Evolutionary conservation across 2,113 vertebrate species (phyloP).

Genomic region (Chamaea fasciata): DNA sequence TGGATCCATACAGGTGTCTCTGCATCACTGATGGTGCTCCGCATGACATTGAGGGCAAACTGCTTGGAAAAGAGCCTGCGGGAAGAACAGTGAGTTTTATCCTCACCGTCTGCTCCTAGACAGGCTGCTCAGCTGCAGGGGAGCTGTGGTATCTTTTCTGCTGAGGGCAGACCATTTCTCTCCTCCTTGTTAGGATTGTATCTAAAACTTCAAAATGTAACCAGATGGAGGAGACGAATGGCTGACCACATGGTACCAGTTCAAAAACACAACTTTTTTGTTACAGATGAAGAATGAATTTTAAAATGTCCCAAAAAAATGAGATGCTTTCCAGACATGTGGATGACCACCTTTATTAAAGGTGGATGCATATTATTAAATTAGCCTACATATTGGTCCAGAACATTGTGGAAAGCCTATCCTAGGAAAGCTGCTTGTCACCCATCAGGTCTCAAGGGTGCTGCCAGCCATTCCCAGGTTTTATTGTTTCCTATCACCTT

Average conservation of each 20-base stretch:
- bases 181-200: not conserved
- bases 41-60: not conserved
- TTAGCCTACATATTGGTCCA: not conserved
- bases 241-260: not conserved
- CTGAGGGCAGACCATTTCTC: not conserved
- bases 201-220: not conserved
- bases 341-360: not conserved
- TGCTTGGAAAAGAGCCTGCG: not conserved
- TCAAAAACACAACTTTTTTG: not conserved
- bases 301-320: not conserved
- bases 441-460: not conserved
- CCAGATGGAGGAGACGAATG: not conserved
- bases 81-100: not conserved
- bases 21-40: not conserved
- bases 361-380: not conserved
- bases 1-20: accelerated
- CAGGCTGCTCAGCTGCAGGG: slow-evolving; percentile 24
- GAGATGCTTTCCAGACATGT: not conserved
- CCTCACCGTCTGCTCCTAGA: slow-evolving; percentile 1
- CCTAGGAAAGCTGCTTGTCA: not conserved
- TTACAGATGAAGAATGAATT: not conserved
- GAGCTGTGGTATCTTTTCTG: not conserved
- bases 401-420: not conserved
- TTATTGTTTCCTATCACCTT: not conserved
- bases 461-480: not conserved